Percentiles rank a stretch among this genome's conserved stretches.
Conservation (phyloP, 1,140 invertebrate species). For the Apis mellifera region DNA sequence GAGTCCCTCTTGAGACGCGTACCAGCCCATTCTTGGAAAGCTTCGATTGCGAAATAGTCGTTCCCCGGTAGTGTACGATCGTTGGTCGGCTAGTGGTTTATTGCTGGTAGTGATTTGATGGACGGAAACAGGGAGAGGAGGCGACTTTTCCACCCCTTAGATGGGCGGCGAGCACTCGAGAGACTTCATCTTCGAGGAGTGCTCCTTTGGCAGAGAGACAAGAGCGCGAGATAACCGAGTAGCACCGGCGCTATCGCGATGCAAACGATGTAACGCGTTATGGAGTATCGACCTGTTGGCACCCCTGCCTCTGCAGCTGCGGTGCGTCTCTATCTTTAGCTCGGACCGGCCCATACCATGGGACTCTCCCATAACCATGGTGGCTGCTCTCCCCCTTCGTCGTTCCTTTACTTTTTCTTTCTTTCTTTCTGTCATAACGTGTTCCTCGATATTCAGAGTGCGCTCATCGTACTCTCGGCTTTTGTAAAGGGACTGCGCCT, state of each 20-base stretch:
- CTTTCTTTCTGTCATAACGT: not conserved
- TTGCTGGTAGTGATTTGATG: not conserved
- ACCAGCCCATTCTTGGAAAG: not conserved
- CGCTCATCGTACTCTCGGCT: conserved; percentile 8
- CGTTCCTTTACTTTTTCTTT: not conserved
- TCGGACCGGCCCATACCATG: conserved; percentile 45
- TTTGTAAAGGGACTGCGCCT: conserved; percentile 18
- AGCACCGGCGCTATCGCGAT: conserved; percentile 26
- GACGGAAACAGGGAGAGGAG: not conserved
- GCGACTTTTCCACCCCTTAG: conserved; percentile 3
- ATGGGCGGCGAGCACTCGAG: conserved; percentile 12
- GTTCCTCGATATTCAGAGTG: not conserved
- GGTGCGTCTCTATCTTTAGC: conserved; percentile 75
- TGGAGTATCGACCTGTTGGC: conserved; percentile 76
- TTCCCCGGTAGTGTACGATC: not conserved
- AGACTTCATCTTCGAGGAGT: conserved; percentile 45
- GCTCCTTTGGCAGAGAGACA: conserved; percentile 39
- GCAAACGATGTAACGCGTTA: conserved; percentile 59
- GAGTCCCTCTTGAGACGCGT: conserved; percentile 1
- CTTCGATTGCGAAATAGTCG: not conserved
- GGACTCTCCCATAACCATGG: conserved; percentile 38
- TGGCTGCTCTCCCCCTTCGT: conserved; percentile 27
- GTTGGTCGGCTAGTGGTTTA: not conserved
- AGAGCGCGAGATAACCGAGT: conserved; percentile 45
- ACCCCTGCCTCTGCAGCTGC: conserved; percentile 71